Base-by-base conservation (phyloP, 2,797 vertebrate genomes). In the Sus cebifrons region DNA sequence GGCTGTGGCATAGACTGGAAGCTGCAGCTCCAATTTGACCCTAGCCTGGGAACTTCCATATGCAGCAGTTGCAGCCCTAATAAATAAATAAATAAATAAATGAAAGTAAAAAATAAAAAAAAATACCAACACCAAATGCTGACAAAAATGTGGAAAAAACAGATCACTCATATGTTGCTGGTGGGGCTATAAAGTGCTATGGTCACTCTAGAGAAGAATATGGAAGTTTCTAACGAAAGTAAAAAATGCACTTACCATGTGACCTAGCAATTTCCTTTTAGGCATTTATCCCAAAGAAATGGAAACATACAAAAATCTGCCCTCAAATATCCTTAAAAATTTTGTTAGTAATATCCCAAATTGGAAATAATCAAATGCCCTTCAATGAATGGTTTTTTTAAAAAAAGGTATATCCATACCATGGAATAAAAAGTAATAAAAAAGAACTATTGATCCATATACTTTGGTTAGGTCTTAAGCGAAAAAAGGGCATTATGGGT, bases 281-380 rank as follows among this genome's bases (percentile, higher is more conserved):
- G 32, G 52, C 12, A 65, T 86, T 29, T 86, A 70, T 65, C 29
- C 40, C 60, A 79, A 54, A 65, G 25, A 95, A 93, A 91, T 68
- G 13, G 40, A 78, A 86, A 89, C 25, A 29, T 36, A 25, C 9
- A 70, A 70, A 87, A 78, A 44, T 16, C 32, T 74, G 2, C 5
- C 58, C 29, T 21, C 23, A 58, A 78, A 60, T 77, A 65, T 65
- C 75, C 56, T 89, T 77, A 78, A 65, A 74, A 68, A 62, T 6
- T 16, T 75, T 36, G 60, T 88, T 83, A 21, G 14, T 67, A 64
- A 90, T 25, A 89, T 18, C 6, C 56, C 32, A 89, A 60, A 21
- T 27, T 79, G 52, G 49, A 89, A 86, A 91, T n/a, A 60, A 58
- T 9, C 6, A 23, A 58, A 70, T 62, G 7, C 32, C 14, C n/a